Conservation (phyloP, 2,113 vertebrate species). For the Machaerirhynchus nigripectus region DNA sequence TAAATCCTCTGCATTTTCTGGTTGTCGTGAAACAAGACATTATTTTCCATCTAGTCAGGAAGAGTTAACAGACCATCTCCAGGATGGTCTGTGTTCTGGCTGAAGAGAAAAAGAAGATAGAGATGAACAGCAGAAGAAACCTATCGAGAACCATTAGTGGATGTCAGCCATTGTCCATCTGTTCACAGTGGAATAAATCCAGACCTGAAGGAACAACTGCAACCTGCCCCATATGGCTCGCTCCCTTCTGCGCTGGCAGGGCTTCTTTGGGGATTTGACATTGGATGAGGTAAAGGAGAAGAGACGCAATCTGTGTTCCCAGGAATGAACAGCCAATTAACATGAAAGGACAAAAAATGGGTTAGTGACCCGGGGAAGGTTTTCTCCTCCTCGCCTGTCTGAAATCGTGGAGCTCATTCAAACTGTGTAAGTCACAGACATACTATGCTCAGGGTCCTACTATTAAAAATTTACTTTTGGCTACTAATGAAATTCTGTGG, state of each 20-base stretch:
- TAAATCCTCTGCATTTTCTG: constrained; percentile 13
- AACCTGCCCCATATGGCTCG: constrained; percentile 53
- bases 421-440: background rate
- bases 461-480: background rate
- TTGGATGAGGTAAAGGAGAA: constrained; percentile 54
- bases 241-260: constrained; percentile 15
- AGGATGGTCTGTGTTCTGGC: background rate
- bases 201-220: constrained; percentile 62
- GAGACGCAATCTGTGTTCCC: background rate
- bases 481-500: background rate
- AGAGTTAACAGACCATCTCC: constrained; percentile 11
- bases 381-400: constrained; percentile 21
- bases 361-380: background rate
- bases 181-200: constrained; percentile 61
- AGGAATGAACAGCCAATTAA: background rate
- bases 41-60: background rate
- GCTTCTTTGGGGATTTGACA: constrained; percentile 46
- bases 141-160: constrained; percentile 43
- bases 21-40: background rate
- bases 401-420: background rate
- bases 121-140: constrained; percentile 42
- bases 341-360: constrained; percentile 11
- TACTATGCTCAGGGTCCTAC: background rate
- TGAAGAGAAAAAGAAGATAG: constrained; percentile 8
- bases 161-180: constrained; percentile 64